Evolutionary conservation across 2,797 vertebrate genomes (phyloP).

Genomic region (Rhinophrynus dorsalis): DNA sequence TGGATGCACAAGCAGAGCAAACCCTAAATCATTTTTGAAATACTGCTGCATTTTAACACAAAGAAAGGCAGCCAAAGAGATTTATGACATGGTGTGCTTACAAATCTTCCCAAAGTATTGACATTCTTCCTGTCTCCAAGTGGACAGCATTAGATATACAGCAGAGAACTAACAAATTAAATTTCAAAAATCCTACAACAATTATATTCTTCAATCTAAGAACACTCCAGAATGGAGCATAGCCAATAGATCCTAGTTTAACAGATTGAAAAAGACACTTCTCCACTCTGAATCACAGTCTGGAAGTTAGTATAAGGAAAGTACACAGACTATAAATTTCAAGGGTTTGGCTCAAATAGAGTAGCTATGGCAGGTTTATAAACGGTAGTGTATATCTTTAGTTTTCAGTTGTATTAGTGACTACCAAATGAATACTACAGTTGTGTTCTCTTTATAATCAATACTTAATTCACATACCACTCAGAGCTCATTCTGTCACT

Average conservation of each 20-base stretch:
- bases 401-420: slow-evolving; percentile 3
- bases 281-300: neutral
- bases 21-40: slow-evolving; percentile 43
- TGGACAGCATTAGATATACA: slow-evolving; percentile 32
- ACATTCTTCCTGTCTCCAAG: slow-evolving; percentile 37
- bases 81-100: slow-evolving; percentile 17
- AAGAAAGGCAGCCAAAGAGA: slow-evolving; percentile 41
- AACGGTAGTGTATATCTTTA: slow-evolving; percentile 22
- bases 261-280: neutral
- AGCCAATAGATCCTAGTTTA: slow-evolving; percentile 14
- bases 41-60: slow-evolving; percentile 37
- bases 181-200: slow-evolving; percentile 30
- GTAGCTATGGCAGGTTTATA: slow-evolving; percentile 24
- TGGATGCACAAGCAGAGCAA: slow-evolving; percentile 32
- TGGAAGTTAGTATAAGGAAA: neutral
- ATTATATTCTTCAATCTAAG: slow-evolving; percentile 14
- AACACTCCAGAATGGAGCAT: neutral
- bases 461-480: slow-evolving; percentile 1
- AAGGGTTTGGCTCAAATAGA: neutral
- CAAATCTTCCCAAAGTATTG: slow-evolving; percentile 46
- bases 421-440: slow-evolving; percentile 14
- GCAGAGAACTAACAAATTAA: slow-evolving; percentile 31
- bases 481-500: slow-evolving; percentile 11
- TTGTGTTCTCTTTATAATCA: slow-evolving; percentile 30
- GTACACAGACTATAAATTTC: neutral